phyloP scores from a whole-genome alignment of 2,888 invertebrate species.

The Bombylius discolor region DNA sequence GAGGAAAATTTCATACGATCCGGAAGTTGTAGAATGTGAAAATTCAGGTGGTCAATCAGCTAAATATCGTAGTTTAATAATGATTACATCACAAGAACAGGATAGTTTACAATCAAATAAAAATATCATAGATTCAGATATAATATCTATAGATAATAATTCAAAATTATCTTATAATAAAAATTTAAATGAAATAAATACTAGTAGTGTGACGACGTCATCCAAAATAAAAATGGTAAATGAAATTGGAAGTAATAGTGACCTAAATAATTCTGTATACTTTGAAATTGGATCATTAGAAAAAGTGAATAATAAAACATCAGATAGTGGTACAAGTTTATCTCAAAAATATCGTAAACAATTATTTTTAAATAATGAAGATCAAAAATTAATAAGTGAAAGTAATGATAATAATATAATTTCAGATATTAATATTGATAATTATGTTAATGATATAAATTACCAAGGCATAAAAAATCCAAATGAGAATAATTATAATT shows the following conservation, averaged over 20 bases:
- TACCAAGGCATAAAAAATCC: conserved; percentile 29
- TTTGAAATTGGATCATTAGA: too few relatives aligned
- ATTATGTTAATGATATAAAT: conserved; percentile 20
- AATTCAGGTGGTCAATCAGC: conserved; percentile 24
- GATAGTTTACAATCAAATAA: neutral
- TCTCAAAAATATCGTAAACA: neutral
- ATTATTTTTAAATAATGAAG: conserved; percentile 18
- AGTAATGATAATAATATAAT: conserved; percentile 11
- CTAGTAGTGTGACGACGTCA: too few relatives aligned
- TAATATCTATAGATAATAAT: too few relatives aligned
- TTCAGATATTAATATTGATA: conserved; percentile 20
- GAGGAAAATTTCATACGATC: conserved; percentile 32
- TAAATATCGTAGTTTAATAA: conserved; percentile 77
- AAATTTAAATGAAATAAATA: too few relatives aligned
- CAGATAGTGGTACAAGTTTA: neutral
- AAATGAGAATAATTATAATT: conserved; percentile 4
- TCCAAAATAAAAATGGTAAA: too few relatives aligned
- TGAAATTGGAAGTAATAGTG: too few relatives aligned
- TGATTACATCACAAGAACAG: conserved; percentile 64
- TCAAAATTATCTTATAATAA: too few relatives aligned
- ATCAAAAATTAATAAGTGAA: conserved; percentile 11
- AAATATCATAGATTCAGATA: neutral
- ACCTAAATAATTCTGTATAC: too few relatives aligned
- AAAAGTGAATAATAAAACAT: too few relatives aligned
- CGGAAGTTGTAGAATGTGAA: conserved; percentile 16